Evolutionary conservation across 2,113 vertebrate species (phyloP), one percentile per base, ranked within the genome.

Genomic region (Scomber colias): DNA sequence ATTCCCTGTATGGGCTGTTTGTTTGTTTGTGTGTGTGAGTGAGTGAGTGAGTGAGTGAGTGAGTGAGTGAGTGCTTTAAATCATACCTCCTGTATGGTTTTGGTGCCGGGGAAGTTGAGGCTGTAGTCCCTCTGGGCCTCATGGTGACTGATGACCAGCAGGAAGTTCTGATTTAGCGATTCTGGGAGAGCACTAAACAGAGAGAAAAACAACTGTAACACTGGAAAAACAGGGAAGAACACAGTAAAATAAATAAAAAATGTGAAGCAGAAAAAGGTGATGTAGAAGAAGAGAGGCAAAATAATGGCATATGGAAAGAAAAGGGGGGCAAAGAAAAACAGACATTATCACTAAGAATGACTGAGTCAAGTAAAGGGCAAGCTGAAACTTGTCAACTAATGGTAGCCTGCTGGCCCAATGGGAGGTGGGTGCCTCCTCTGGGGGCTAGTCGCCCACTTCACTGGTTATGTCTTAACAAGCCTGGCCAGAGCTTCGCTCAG

Each of bases 91-190:
- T 99, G 98, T 92, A 99, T 97, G 87, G 98, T 99, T 96, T 96
- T 97, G 95, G 95, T 97, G 94, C 97, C 97, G 64, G 98, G 98
- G 95, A 99, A 99, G 96, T 99, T 98, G 94, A 99, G 97, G 95
- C 90, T 99, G 96, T 99, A 99, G 92, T 99, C 97, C 95, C 96
- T 97, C 97, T 99, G 97, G 92, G 97, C 97, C 95, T 99, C 98
- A 81, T 96, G 95, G 94, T 99, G 97, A 94, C 95, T 98, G 95
- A 99, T 95, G 75, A 99, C 95, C 94, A 99, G 96, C 95, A 99
- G 96, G 95, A 97, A 99, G 96, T 96, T 99, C 93, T 99, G 97
- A 96, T 97, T 99, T 97, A 98, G 96, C 90, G 97, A 97, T 89
- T 99, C 98, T 94, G 96, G 97, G 86, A 97, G 96, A 95, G 95